These are phyloP conservation scores for Sitobion miscanthi DNA, from an alignment of 1,140 invertebrate genomes.

Conservation along the genomic window DNA sequence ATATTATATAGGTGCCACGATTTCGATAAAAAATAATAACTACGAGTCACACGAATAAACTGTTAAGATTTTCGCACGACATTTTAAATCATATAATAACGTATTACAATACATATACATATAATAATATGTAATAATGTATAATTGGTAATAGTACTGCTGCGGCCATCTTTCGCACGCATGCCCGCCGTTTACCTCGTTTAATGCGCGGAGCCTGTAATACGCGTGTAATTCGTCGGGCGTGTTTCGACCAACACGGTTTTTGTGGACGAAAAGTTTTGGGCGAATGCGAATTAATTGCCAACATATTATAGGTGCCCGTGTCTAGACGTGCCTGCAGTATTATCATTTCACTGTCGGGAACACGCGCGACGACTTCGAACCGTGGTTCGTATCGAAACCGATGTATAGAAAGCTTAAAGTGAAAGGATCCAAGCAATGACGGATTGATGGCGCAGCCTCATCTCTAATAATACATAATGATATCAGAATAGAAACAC, in stretches of 20 bases:
- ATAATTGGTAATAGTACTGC: neutral
- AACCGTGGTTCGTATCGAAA: neutral
- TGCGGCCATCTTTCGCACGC: neutral
- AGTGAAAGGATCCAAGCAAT: constrained; percentile 33
- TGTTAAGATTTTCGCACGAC: no score
- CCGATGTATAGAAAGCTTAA: constrained; percentile 29
- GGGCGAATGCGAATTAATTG: neutral
- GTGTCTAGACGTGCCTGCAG: no score
- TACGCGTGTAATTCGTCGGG: neutral
- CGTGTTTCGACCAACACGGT: neutral
- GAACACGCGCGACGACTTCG: neutral
- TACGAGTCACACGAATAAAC: no score
- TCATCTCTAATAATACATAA: constrained; percentile 38
- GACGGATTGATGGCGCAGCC: constrained; percentile 29
- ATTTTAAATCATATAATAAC: neutral
- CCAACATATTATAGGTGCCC: neutral
- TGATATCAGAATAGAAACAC: constrained; percentile 6
- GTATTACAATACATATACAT: no score
- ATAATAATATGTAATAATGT: no score
- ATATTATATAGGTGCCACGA: neutral
- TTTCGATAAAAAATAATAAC: neutral
- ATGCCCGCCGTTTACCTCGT: no score
- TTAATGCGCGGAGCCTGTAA: neutral
- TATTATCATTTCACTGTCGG: neutral
- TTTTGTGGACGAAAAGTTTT: neutral